Evolutionary conservation across 2,113 vertebrate species (phyloP).

Genomic region (Chloebia gouldiae): DNA sequence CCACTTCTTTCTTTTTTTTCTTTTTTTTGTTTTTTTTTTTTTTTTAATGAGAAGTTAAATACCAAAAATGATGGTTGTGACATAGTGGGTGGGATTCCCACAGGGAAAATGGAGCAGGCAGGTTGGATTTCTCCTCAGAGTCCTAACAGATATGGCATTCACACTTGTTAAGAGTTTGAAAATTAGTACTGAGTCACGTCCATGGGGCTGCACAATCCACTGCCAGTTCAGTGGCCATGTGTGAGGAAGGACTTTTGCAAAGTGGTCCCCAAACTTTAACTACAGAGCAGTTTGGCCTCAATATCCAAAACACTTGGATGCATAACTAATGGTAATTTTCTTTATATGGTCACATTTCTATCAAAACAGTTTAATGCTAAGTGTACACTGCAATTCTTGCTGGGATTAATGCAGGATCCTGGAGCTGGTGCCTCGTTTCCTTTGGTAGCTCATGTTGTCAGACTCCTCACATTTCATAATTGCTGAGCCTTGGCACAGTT

Average conservation of each 20-base stretch:
- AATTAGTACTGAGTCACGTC: neutral
- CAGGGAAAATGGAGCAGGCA: neutral
- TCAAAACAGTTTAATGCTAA: neutral
- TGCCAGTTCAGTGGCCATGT: neutral
- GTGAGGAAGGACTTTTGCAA: neutral
- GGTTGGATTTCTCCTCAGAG: constrained; percentile 19
- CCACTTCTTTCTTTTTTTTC: neutral
- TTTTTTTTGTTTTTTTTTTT: neutral
- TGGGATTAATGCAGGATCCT: neutral
- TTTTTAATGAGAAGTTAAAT: neutral
- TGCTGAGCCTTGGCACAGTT: neutral
- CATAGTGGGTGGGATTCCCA: constrained; percentile 31
- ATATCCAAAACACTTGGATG: neutral
- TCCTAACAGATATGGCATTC: constrained; percentile 24
- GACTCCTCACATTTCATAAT: neutral
- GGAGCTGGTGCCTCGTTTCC: neutral
- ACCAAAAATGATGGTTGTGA: neutral
- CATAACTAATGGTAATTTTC: neutral
- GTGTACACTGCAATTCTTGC: neutral
- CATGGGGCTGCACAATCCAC: neutral
- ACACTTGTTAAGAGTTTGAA: neutral
- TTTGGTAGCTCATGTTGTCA: neutral
- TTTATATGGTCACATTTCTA: neutral
- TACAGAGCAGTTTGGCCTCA: neutral
- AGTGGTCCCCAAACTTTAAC: neutral